A percentile compares a stretch with the other conserved stretches of the same genome.
These are phyloP conservation scores for Ammodytes marinus DNA, from an alignment of 2,113 vertebrate species.

Conservation along the genomic window DNA sequence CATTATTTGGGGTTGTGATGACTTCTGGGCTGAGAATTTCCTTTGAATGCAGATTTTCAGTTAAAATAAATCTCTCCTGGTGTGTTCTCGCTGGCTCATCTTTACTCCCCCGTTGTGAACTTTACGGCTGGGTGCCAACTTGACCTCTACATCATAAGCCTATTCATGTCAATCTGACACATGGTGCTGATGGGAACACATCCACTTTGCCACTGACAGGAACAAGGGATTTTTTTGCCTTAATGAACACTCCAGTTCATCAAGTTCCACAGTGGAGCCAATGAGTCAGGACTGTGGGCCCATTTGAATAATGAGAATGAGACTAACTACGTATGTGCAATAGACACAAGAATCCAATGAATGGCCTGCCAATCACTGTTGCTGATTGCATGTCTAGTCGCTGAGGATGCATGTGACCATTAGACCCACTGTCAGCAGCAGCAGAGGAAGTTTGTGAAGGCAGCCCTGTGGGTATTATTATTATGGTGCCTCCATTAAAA, in stretches of 20 bases:
- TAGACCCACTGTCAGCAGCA: conserved; percentile 50
- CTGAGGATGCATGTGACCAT: conserved; percentile 63
- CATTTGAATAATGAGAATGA: conserved; percentile 76
- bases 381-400: conserved; percentile 64
- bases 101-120: conserved; percentile 69
- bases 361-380: conserved; percentile 70
- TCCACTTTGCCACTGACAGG: conserved; percentile 77
- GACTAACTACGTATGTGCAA: conserved; percentile 67
- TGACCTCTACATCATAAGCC: conserved; percentile 79
- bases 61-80: conserved; percentile 21
- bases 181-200: conserved; percentile 70
- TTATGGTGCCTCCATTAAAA: conserved; percentile 66
- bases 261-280: conserved; percentile 57
- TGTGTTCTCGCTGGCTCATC: conserved; percentile 43
- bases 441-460: conserved; percentile 35
- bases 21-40: conserved; percentile 19
- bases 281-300: conserved; percentile 63
- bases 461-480: conserved; percentile 66
- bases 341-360: conserved; percentile 69
- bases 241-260: conserved; percentile 79
- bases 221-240: conserved; percentile 71
- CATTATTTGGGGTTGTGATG: background rate
- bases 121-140: conserved; percentile 66
- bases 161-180: conserved; percentile 79
- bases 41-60: conserved; percentile 6